These are phyloP conservation scores for Campylorhamphus procurvoides DNA, from an alignment of 2,113 vertebrate genomes.

Conservation along the genomic window DNA sequence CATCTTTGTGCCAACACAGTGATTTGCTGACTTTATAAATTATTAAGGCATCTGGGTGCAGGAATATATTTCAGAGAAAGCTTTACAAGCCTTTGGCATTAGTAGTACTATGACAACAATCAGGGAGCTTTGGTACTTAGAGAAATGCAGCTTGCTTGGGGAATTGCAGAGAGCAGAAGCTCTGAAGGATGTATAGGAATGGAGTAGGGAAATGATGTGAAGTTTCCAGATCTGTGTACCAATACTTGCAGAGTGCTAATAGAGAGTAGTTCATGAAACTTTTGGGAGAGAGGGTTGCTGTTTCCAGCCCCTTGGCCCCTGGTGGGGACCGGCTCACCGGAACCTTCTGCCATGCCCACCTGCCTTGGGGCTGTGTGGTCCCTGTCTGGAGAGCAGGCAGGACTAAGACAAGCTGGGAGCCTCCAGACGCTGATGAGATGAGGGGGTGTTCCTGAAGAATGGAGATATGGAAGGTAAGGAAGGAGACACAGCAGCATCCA, in stretches of 20 bases:
- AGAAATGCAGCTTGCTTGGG: neutral
- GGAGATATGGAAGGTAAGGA: neutral
- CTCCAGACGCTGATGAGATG: neutral
- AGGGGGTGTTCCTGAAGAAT: rapidly evolving
- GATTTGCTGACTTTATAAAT: slow-evolving; percentile 41
- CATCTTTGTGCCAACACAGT: neutral
- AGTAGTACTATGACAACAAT: neutral
- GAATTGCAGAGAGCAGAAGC: neutral
- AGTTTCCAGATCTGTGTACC: neutral
- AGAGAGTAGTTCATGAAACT: neutral
- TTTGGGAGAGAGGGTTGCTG: neutral
- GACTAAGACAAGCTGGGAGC: neutral
- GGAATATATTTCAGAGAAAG: neutral
- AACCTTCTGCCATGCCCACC: neutral
- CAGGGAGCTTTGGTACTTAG: neutral
- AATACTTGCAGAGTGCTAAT: neutral
- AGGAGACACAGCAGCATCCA: neutral
- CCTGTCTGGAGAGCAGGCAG: neutral
- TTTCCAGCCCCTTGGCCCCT: rapidly evolving
- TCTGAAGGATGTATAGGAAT: neutral
- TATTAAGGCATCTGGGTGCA: slow-evolving; percentile 31
- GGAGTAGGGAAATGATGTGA: rapidly evolving
- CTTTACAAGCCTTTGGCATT: neutral
- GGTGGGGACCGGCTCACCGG: neutral
- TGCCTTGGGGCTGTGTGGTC: rapidly evolving